phyloP scores from a whole-genome alignment of 2,113 vertebrate genomes.

The Rutilus rutilus region DNA sequence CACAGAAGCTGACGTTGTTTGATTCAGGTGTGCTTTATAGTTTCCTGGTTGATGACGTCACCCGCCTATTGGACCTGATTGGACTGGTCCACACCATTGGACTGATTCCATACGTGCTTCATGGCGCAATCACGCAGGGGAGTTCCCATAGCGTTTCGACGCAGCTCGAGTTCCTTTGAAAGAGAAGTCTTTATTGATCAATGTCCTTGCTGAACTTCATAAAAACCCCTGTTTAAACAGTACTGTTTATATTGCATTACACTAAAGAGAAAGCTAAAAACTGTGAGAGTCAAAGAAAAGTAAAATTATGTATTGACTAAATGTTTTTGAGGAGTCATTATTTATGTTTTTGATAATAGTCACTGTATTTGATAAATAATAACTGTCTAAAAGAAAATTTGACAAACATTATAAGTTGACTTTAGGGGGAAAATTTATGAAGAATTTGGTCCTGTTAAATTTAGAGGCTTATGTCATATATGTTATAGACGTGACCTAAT shows the following conservation, averaged over 20 bases:
- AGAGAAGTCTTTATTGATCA: not conserved
- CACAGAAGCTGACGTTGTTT: too few species aligned
- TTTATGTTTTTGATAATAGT: not conserved
- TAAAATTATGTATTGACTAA: not conserved
- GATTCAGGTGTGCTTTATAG: too few species aligned
- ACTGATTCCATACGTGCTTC: too few species aligned
- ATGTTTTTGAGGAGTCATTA: not conserved
- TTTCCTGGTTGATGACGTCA: too few species aligned
- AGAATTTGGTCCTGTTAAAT: constrained; percentile 11
- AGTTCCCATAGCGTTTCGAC: too few species aligned
- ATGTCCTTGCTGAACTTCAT: too few species aligned
- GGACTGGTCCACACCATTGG: too few species aligned
- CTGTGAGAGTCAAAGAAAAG: not conserved
- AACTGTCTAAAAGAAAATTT: not conserved
- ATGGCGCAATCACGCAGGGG: too few species aligned
- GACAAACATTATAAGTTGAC: not conserved
- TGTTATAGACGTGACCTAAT: constrained; percentile 22
- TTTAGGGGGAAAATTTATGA: not conserved
- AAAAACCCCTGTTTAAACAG: too few species aligned
- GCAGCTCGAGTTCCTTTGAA: too few species aligned
- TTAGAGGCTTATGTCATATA: constrained; percentile 26
- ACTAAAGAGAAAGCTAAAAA: not conserved
- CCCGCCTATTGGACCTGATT: too few species aligned
- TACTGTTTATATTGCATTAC: not conserved
- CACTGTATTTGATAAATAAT: not conserved